Conservation (phyloP, 2,797 vertebrate genomes). For the Huso huso region DNA sequence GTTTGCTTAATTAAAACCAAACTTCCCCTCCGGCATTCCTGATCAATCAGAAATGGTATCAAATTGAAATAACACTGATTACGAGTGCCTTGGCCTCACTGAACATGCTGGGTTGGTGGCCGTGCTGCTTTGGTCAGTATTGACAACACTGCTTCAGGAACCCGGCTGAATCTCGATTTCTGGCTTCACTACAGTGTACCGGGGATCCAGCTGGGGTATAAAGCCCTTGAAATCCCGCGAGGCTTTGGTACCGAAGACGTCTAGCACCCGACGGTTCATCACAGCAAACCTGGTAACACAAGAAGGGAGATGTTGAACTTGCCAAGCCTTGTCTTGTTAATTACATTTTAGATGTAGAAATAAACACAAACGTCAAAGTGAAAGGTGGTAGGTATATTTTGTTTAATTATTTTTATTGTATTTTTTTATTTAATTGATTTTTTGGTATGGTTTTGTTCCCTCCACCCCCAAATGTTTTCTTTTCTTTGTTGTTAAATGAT, state of each 20-base stretch:
- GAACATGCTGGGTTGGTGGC: conserved; percentile 42
- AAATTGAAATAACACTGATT: conserved; percentile 61
- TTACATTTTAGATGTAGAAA: too few relatives aligned
- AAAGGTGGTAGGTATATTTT: too few relatives aligned
- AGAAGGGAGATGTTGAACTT: conserved; percentile 21
- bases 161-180: conserved; percentile 57
- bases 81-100: conserved; percentile 41
- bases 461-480: too few relatives aligned
- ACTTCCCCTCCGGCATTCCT: conserved; percentile 8
- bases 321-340: too few relatives aligned
- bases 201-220: conserved; percentile 78
- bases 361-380: too few relatives aligned
- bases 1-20: conserved; percentile 22
- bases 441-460: too few relatives aligned
- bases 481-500: too few relatives aligned
- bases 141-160: conserved; percentile 45
- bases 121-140: conserved; percentile 18
- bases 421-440: too few relatives aligned
- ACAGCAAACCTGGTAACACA: conserved; percentile 71
- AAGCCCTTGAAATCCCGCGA: conserved; percentile 83
- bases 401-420: too few relatives aligned
- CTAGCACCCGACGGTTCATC: conserved; percentile 85
- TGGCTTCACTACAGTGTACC: conserved; percentile 54
- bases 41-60: conserved; percentile 30
- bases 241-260: conserved; percentile 85